Evolutionary conservation across 2,797 vertebrate species (phyloP), one percentile per base, ranked within the genome.

Genomic region (Notolepis coatsorum): DNA sequence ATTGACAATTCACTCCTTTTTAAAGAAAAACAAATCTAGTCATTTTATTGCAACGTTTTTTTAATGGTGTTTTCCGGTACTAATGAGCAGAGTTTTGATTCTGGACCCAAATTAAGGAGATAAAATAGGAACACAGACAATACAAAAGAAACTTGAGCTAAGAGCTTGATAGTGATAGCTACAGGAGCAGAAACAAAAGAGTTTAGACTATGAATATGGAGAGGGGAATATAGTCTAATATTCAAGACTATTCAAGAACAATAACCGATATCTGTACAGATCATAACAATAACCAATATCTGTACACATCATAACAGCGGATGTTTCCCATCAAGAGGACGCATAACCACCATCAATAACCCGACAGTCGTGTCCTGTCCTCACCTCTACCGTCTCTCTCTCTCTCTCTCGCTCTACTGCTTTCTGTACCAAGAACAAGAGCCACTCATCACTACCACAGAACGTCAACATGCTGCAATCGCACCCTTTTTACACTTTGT

Each of bases 11-110:
- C n/a, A n/a, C 15, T 3, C n/a, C n/a, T 41, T 17, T 74, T 58
- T 7, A 59, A 25, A 28, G 15, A 38, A 9, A 47, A 43, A 27
- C 4, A 7, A n/a, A 43, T 28, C 33, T 12, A 27, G 15, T 17
- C 2, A 23, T 48, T 81, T 88, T 88, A 89, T 91, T 92, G 88
- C 87, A 89, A 89, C 79, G 47, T 82, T 79, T 45, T 47, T 91
- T 92, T 90, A 90, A 90, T 92, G 81, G 89, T 51, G 67, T 87
- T 70, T 81, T 66, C 85, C 82, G 83, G 74, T 66, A 88, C 81
- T 85, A 82, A 86, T 86, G 82, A 89, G 68, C 67, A 81, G 66
- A 82, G 80, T 49, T 77, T 50, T 47, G 65, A 80, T 71, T 79
- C 71, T 88, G 84, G 60, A 86, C 79, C 83, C 84, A 67, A 81